Evolutionary conservation across 2,113 vertebrate species (phyloP).

Genomic region (Otolemur garnettii): DNA sequence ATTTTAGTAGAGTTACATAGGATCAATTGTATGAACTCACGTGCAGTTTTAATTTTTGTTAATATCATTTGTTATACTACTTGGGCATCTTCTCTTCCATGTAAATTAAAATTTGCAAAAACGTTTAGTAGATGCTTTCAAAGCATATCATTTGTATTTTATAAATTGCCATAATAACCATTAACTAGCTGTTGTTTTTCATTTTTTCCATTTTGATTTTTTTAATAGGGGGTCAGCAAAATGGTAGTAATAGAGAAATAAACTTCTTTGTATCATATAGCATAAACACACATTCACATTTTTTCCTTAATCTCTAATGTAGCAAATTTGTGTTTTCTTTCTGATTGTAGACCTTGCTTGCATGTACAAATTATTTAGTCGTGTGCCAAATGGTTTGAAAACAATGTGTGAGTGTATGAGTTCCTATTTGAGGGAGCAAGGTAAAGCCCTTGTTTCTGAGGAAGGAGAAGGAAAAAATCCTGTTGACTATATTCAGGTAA

Average conservation of each 20-base stretch:
- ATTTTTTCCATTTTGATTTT: not conserved
- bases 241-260: not conserved
- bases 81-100: not conserved
- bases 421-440: slow-evolving; percentile 96
- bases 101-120: slow-evolving; percentile 28
- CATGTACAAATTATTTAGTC: slow-evolving; percentile 99
- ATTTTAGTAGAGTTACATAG: not conserved
- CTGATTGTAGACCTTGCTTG: slow-evolving; percentile 94
- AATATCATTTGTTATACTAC: not conserved
- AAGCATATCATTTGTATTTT: slow-evolving; percentile 15
- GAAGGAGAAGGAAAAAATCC: slow-evolving; percentile 99
- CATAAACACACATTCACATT: not conserved
- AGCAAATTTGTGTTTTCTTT: slow-evolving; percentile 63
- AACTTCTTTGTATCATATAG: not conserved
- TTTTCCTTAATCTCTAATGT: slow-evolving; percentile 58
- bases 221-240: not conserved
- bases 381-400: slow-evolving; percentile 98
- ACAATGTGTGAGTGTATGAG: slow-evolving; percentile 99
- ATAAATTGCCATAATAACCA: not conserved
- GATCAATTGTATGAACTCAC: not conserved
- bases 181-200: not conserved
- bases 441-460: slow-evolving; percentile 98
- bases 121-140: slow-evolving; percentile 29
- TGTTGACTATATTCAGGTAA: slow-evolving; percentile 98
- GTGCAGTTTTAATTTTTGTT: not conserved